Evolutionary conservation across 2,113 vertebrate genomes (phyloP).

Genomic region (Aphyosemion australe): DNA sequence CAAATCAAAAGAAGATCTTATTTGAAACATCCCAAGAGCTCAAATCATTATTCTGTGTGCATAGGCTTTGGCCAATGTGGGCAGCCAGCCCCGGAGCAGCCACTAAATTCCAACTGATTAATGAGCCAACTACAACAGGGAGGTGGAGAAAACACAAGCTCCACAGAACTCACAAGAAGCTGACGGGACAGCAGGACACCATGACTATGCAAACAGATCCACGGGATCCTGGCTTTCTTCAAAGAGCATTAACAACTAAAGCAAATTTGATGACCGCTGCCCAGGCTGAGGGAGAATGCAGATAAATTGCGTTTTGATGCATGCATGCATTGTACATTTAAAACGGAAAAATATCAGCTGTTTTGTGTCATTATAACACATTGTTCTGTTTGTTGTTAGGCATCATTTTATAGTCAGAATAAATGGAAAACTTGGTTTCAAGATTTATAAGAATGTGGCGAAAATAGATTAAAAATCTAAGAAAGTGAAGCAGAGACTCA

Average conservation of each 20-base stretch:
- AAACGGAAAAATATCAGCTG: not conserved
- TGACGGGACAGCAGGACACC: constrained; percentile 66
- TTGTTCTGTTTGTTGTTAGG: not conserved
- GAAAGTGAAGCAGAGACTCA: too few species aligned
- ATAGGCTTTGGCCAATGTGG: constrained; percentile 77
- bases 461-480: not conserved
- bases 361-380: not conserved
- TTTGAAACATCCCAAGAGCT: constrained; percentile 80
- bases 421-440: not conserved
- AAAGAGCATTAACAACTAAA: constrained; percentile 56
- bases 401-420: not conserved
- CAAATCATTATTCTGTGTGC: constrained; percentile 81
- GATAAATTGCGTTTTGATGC: constrained; percentile 22
- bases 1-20: constrained; percentile 82
- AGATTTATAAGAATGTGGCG: not conserved
- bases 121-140: constrained; percentile 84
- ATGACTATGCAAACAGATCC: constrained; percentile 54
- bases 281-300: constrained; percentile 24
- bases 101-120: constrained; percentile 90
- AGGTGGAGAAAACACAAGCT: constrained; percentile 61
- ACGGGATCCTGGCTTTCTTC: constrained; percentile 27
- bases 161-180: constrained; percentile 75
- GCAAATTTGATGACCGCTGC: constrained; percentile 51
- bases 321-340: constrained; percentile 1
- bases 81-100: constrained; percentile 74